Evolutionary conservation across 2,888 invertebrate genomes (phyloP).

Genomic region (Caenorhabditis sp.): DNA sequence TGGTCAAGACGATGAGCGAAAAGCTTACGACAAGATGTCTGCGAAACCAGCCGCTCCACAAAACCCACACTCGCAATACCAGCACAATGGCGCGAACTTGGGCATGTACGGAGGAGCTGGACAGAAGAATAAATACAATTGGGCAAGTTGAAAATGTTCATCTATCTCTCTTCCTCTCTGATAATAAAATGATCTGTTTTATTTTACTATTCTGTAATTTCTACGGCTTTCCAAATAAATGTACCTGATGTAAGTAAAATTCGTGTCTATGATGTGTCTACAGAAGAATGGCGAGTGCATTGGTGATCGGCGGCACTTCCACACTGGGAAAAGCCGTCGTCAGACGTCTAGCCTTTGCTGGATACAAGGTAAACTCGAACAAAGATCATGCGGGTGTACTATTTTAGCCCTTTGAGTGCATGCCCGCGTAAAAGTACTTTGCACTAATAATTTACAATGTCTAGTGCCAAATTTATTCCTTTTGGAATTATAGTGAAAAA

Average conservation of each 20-base stretch:
- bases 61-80: conserved; percentile 38
- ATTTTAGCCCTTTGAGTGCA: background rate
- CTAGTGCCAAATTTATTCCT: too few species aligned
- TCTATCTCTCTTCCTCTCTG: conserved; percentile 39
- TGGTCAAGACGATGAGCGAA: conserved; percentile 41
- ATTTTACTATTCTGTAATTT: conserved; percentile 41
- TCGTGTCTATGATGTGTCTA: conserved; percentile 1
- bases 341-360: conserved; percentile 53
- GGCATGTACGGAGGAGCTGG: conserved; percentile 32
- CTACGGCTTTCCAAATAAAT: conserved; percentile 47
- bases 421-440: too few species aligned
- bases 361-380: conserved; percentile 26
- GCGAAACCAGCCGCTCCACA: conserved; percentile 28
- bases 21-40: conserved; percentile 47
- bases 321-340: conserved; percentile 54
- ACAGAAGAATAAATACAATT: conserved; percentile 49
- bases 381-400: background rate
- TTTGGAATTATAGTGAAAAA: too few species aligned
- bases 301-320: conserved; percentile 46
- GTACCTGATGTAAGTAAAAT: conserved; percentile 33
- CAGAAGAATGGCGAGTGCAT: conserved; percentile 31
- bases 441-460: too few species aligned
- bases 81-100: conserved; percentile 39
- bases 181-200: conserved; percentile 51
- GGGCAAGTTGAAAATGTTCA: conserved; percentile 47